phyloP scores from a whole-genome alignment of 2,888 invertebrate species.

The Dioctria rufipes region DNA sequence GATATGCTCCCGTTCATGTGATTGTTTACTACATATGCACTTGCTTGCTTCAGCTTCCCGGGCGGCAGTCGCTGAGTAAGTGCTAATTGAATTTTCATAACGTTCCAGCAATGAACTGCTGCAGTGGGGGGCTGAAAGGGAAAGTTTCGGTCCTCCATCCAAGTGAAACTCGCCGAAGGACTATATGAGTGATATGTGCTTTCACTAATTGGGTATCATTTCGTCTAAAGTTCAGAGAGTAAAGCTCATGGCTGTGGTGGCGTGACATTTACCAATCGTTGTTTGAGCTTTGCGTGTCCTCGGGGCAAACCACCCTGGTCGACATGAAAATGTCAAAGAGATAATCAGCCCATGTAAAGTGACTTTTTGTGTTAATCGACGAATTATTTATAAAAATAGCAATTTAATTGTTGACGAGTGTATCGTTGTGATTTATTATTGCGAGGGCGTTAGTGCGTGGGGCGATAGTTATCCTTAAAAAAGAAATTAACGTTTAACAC shows the following conservation, averaged over 20 bases:
- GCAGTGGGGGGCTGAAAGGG: background rate
- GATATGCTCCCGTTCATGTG: constrained; percentile 1
- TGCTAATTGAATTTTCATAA: constrained; percentile 58
- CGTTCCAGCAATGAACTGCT: constrained; percentile 4
- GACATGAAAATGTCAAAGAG: constrained; percentile 59
- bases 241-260: constrained; percentile 49
- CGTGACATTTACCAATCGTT: constrained; percentile 57
- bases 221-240: constrained; percentile 52
- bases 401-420: constrained; percentile 54
- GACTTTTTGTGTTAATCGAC: constrained; percentile 58
- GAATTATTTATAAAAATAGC: constrained; percentile 58
- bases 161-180: background rate
- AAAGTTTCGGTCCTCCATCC: too few species aligned
- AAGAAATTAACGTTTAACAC: too few species aligned
- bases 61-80: constrained; percentile 44
- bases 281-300: constrained; percentile 53
- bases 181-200: constrained; percentile 23
- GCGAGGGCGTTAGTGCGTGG: constrained; percentile 33
- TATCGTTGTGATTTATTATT: constrained; percentile 43
- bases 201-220: constrained; percentile 56
- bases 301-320: constrained; percentile 30
- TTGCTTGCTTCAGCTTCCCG: constrained; percentile 4
- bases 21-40: constrained; percentile 31
- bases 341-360: constrained; percentile 57
- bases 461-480: too few species aligned